Conservation (phyloP, 2,888 invertebrate species). For the Protodeltote pygarga region DNA sequence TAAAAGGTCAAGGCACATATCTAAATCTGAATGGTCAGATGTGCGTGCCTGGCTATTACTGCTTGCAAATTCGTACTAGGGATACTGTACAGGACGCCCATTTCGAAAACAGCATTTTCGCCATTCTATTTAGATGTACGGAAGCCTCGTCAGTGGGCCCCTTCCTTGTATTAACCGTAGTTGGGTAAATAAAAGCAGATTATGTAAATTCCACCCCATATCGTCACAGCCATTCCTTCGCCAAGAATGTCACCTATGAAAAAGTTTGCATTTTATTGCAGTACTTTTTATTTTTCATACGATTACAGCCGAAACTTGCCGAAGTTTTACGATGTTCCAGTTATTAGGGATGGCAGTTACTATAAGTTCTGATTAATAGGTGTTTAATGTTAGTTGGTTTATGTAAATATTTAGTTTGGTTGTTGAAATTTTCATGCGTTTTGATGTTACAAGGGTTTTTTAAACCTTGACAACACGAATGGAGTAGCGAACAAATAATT, state of each 20-base stretch:
- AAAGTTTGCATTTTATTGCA: slow-evolving; percentile 37
- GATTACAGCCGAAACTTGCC: slow-evolving; percentile 5
- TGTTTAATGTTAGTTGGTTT: slow-evolving; percentile 40
- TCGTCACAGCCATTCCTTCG: background rate
- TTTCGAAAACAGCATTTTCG: too few relatives aligned
- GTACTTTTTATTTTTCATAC: slow-evolving; percentile 36
- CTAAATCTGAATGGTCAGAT: too few relatives aligned
- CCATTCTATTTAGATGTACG: too few relatives aligned
- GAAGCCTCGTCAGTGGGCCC: too few relatives aligned
- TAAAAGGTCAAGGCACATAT: too few relatives aligned
- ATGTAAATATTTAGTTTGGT: slow-evolving; percentile 33
- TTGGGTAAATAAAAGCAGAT: too few relatives aligned
- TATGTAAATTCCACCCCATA: too few relatives aligned
- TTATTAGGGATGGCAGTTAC: slow-evolving; percentile 37
- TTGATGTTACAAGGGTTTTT: slow-evolving; percentile 8
- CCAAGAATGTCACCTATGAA: slow-evolving; percentile 1
- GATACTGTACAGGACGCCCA: too few relatives aligned
- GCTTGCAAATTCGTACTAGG: too few relatives aligned
- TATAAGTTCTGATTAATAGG: slow-evolving; percentile 32
- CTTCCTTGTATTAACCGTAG: too few relatives aligned
- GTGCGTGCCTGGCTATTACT: too few relatives aligned
- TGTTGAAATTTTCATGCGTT: slow-evolving; percentile 9
- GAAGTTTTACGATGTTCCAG: slow-evolving; percentile 30
- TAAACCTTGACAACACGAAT: background rate
- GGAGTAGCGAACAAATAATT: background rate